Base-by-base conservation (phyloP, 2,888 invertebrate species). In the Synanthedon tipuliformis region DNA sequence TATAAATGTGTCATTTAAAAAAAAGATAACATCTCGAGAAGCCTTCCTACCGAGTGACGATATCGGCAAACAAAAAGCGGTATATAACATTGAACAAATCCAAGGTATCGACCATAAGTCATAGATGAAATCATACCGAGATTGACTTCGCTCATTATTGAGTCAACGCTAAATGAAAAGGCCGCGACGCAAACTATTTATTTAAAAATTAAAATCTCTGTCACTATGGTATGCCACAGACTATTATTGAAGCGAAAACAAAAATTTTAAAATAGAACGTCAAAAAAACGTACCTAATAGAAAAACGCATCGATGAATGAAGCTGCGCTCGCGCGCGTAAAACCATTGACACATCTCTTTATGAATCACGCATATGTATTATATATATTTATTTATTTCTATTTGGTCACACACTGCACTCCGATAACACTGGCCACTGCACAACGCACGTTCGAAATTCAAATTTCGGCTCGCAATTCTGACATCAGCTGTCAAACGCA, bases 331-430 rank as follows among this genome's bases (percentile, higher is more conserved):
- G 63, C 63, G 69, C 79, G 55, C 64, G 65, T 60, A 67, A 71
- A 75, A 71, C 81, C 85, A 84, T 84, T 85, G 81, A 85, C 79
- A 81, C 79, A 81, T 80, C 75, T 76, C 75, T 66, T 60, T 68
- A 74, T 74, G 69, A 77, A 77, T 71, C 73, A 71, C 66, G 65
- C 65, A 53, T 54, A 34, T 8, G 8, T 8, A 34, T 34, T 27
- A 27, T 27, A 27, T 27, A 34, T 34, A 8, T 34, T 34, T 34
- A 34, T 34, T 34, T 34, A 10, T 34, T 34, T 3, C 34, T 50
- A 52, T 50, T 49, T 52, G 51, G 51, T 40, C 59, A 62, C 56
- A 54, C 58, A 68, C 65, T 66, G 56, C 56, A 60, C 60, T 53
- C 53, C 45, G 11, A 45, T 15, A 8, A 23, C 5, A 23, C 45